Evolutionary conservation across 2,888 invertebrate genomes (phyloP).

Genomic region (Tetragnatha montana): DNA sequence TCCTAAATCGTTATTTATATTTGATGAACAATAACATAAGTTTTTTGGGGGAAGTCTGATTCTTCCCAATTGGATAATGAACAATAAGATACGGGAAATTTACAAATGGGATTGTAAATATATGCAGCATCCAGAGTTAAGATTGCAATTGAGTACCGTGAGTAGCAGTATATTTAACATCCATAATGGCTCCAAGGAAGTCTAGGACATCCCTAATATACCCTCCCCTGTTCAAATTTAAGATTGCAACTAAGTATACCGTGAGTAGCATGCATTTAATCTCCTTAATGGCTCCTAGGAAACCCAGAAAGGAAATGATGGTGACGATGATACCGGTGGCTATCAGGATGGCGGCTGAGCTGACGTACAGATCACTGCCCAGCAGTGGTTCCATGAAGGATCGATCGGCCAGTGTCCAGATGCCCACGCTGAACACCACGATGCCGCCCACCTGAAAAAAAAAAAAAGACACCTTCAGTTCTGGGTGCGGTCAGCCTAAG

Average conservation of each 20-base stretch:
- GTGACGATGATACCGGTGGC: conserved; percentile 88
- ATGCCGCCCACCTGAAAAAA: conserved; percentile 83
- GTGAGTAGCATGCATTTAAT: conserved; percentile 94
- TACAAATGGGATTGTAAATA: too few species aligned
- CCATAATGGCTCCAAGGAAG: conserved; percentile 93
- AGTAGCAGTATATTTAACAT: conserved; percentile 95
- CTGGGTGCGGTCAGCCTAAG: background rate
- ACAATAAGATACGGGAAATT: too few species aligned
- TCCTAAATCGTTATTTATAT: too few species aligned
- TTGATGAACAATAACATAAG: too few species aligned
- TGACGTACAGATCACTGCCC: conserved; percentile 90
- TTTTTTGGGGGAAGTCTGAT: too few species aligned
- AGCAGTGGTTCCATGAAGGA: conserved; percentile 89
- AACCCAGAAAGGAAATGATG: conserved; percentile 91
- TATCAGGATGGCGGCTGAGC: conserved; percentile 89
- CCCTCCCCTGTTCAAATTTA: too few species aligned
- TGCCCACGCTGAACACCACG: conserved; percentile 85
- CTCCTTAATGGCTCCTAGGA: conserved; percentile 93
- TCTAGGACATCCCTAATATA: too few species aligned
- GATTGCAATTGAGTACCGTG: conserved; percentile 76
- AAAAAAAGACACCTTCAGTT: conserved; percentile 78
- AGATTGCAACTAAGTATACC: conserved; percentile 24
- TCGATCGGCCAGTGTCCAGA: conserved; percentile 90
- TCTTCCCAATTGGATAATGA: too few species aligned
- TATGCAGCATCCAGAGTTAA: too few species aligned